Evolutionary conservation across 2,797 vertebrate species (phyloP).

Genomic region (Meriones psammophilus): DNA sequence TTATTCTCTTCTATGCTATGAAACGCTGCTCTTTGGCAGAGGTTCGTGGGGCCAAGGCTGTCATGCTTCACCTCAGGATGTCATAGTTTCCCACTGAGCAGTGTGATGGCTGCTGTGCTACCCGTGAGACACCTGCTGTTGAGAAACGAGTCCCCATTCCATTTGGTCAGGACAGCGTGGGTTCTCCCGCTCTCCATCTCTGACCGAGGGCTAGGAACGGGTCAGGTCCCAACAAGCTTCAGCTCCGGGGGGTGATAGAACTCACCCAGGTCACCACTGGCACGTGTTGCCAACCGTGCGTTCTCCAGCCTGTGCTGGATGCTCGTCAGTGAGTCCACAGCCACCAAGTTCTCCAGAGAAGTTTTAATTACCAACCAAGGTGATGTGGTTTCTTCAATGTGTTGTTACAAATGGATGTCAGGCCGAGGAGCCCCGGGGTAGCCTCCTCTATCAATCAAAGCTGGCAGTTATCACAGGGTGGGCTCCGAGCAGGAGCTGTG

Average conservation of each 20-base stretch:
- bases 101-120: background rate
- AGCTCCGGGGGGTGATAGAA: background rate
- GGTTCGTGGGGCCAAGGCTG: background rate
- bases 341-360: constrained; percentile 83
- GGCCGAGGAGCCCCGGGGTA: constrained; percentile 58
- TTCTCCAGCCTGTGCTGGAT: background rate
- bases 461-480: constrained; percentile 54
- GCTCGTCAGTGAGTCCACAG: background rate
- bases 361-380: constrained; percentile 84
- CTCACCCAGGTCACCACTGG: fast-evolving
- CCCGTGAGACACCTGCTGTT: background rate
- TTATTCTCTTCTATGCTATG: background rate
- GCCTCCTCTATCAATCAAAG: constrained; percentile 77
- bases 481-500: constrained; percentile 72
- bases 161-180: background rate
- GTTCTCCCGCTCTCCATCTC: background rate
- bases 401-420: constrained; percentile 79
- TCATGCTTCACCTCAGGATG: background rate
- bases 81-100: background rate
- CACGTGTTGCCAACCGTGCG: background rate
- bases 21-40: background rate
- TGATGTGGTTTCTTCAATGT: constrained; percentile 81
- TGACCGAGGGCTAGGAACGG: background rate
- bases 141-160: background rate
- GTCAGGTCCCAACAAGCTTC: background rate